Evolutionary conservation across 2,113 vertebrate species (phyloP).

Genomic region (human (Homo sapiens)): GRCh38 chr2:211055001-211055500

Average conservation of each 20-base stretch:
- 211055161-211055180: not conserved
- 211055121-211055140: not conserved
- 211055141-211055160: rapidly evolving
- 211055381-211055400: not conserved
- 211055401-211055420: not conserved
- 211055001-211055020: constrained; percentile 65
- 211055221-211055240: not conserved
- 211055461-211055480: not conserved
- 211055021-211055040: constrained; percentile 53
- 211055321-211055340: not conserved
- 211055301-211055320: not conserved
- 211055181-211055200: not conserved
- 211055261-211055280: not conserved
- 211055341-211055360: not conserved
- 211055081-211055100: not conserved
- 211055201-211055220: not conserved
- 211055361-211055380: not conserved
- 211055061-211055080: constrained; percentile 63
- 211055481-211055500: not conserved
- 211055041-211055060: constrained; percentile 44
- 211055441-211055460: not conserved
- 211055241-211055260: not conserved
- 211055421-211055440: not conserved
- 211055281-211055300: not conserved
- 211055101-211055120: not conserved